Base-by-base conservation (phyloP, 1,140 invertebrate species). In the Eurytemora carolleeae region DNA sequence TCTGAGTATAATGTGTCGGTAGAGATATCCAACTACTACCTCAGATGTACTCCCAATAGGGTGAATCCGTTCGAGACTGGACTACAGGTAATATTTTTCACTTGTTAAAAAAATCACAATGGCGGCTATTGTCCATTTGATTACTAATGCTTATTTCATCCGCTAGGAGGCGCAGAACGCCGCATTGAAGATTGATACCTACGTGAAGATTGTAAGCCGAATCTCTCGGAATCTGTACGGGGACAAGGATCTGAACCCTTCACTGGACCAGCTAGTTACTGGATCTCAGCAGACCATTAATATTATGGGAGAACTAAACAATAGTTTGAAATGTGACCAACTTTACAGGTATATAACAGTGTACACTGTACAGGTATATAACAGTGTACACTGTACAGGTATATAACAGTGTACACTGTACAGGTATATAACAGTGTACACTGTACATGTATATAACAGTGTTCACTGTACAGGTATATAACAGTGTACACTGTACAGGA, bases 1-100 rank as follows among this genome's bases (percentile, higher is more conserved):
- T 12, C 7, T n/a, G 16, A 23, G 19, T 18, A 52, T 20, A 60
- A 53, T 20, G 17, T 60, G 3, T n/a, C 20, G 15, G 23, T 19
- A 23, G 59, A 60, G 21, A 53, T 60, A 19, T 53, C 59, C 15
- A 20, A 24, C 16, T 60, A 60, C 44, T 60, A 60, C 53, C 53
- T 60, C 2, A 19, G 21, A 12, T 60, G 59, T 23, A 17, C 59
- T 1, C 18, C 19, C 1, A 31, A 18, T 15, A 1, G 24, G 24
- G n/a, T 18, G 1, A 55, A 53, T 24, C 59, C 59, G 12, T 60
- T 53, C 23, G 17, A 60, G 59, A 19, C 19, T 16, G 18, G 18
- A n/a, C 20, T 60, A n/a, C 16, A 19, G 26, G 59, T 60, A 60
- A 60, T 7, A 44, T 7, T 44, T 44, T 7, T n/a, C n/a, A n/a